Conservation (phyloP, 1,140 invertebrate species). For the Lepidurus apus region DNA sequence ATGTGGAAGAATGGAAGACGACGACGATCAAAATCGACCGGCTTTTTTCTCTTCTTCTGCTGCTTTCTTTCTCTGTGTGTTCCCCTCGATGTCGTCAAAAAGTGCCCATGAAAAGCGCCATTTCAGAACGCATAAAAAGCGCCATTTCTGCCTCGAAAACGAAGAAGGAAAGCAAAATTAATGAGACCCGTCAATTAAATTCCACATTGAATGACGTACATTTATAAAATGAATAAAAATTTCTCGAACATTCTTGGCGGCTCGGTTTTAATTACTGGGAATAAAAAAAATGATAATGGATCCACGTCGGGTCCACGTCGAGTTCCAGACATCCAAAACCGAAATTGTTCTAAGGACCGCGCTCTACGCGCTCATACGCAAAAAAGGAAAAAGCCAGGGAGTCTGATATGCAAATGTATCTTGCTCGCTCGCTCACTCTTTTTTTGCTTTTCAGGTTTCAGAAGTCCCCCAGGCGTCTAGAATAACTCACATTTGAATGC, state of each 20-base stretch:
- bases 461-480: background rate
- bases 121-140: constrained; percentile 11
- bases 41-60: background rate
- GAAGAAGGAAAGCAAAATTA: background rate
- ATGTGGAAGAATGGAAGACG: constrained; percentile 10
- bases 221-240: background rate
- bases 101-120: constrained; percentile 14
- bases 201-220: background rate
- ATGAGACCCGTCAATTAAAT: background rate
- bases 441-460: constrained; percentile 5
- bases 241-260: background rate
- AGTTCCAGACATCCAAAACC: constrained; percentile 5
- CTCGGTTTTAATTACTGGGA: background rate
- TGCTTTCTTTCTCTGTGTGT: constrained; percentile 16
- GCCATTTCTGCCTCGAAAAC: background rate
- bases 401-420: background rate
- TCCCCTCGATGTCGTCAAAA: background rate
- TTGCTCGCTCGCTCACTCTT: background rate
- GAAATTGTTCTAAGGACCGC: constrained; percentile 1
- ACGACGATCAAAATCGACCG: constrained; percentile 20
- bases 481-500: constrained; percentile 14
- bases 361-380: background rate
- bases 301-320: background rate
- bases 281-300: background rate
- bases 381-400: constrained; percentile 19